Evolutionary conservation across 2,113 vertebrate genomes (phyloP).

Genomic region (Gobio gobio): DNA sequence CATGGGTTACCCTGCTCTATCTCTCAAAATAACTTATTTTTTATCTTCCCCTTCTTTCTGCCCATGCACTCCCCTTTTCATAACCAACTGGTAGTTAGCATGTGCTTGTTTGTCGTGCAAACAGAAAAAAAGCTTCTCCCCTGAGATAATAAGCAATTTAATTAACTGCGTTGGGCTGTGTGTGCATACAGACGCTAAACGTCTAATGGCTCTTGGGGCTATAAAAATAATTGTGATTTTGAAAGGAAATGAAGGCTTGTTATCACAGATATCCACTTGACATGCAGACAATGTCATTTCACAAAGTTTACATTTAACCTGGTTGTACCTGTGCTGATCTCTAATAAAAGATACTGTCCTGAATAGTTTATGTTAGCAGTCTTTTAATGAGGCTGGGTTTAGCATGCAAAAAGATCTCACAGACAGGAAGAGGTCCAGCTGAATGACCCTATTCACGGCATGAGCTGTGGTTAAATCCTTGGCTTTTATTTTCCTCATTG

Average conservation of each 20-base stretch:
- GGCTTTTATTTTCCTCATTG: conserved; percentile 55
- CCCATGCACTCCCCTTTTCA: conserved; percentile 1
- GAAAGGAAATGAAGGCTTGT: conserved; percentile 21
- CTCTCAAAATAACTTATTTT: conserved; percentile 31
- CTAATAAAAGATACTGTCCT: conserved; percentile 29
- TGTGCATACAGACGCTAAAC: conserved; percentile 29
- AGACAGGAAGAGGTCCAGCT: conserved; percentile 30
- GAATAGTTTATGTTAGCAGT: conserved; percentile 9
- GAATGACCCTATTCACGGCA: conserved; percentile 41
- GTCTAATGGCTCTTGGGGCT: conserved; percentile 23
- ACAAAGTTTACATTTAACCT: conserved; percentile 27
- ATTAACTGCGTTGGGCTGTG: conserved; percentile 46
- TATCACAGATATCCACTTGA: not conserved
- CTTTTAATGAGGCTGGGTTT: conserved; percentile 59
- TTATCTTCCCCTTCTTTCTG: not conserved
- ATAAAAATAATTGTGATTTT: conserved; percentile 30
- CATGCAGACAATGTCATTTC: not conserved
- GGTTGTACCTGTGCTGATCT: conserved; percentile 17
- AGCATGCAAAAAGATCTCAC: conserved; percentile 25
- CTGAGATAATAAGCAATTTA: conserved; percentile 56
- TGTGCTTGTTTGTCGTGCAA: conserved; percentile 45
- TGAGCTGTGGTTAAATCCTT: conserved; percentile 37
- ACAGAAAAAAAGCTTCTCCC: conserved; percentile 36
- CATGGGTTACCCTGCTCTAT: conserved; percentile 15
- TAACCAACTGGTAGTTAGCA: conserved; percentile 33